These are phyloP conservation scores for Mirounga angustirostris DNA, from an alignment of 2,113 vertebrate genomes.

Conservation along the genomic window DNA sequence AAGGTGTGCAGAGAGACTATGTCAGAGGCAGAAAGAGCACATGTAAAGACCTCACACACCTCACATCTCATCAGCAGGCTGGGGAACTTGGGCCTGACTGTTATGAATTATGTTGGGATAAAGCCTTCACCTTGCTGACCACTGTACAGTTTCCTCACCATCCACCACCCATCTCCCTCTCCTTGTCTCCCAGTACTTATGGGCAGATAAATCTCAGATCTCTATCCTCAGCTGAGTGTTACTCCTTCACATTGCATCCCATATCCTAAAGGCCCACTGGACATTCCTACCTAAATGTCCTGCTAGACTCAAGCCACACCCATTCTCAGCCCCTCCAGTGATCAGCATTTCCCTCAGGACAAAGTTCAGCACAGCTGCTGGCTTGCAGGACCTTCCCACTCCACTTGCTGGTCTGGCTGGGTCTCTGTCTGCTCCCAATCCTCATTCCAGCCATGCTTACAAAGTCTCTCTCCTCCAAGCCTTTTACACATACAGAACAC, in stretches of 20 bases:
- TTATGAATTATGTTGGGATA: not conserved
- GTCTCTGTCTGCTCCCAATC: not conserved
- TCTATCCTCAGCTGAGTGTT: not conserved
- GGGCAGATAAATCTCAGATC: not conserved
- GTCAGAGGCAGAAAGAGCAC: not conserved
- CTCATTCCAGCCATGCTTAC: too few species aligned
- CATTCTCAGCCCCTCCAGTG: not conserved
- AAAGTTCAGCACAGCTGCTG: not conserved
- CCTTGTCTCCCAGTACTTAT: too few species aligned
- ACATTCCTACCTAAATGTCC: not conserved
- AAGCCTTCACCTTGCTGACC: not conserved
- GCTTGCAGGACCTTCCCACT: not conserved
- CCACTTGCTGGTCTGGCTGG: not conserved
- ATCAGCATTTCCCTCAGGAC: not conserved
- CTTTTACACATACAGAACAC: not conserved
- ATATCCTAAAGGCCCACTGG: not conserved
- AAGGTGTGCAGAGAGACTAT: not conserved
- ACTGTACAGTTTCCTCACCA: not conserved
- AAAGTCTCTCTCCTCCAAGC: not conserved
- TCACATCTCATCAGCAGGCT: not conserved
- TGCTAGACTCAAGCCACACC: too few species aligned
- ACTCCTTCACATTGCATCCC: not conserved
- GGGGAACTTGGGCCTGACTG: not conserved
- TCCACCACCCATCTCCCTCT: not conserved
- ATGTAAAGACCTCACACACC: accelerated